phyloP scores from a whole-genome alignment of 2,113 vertebrate genomes.

The Parus major region DNA sequence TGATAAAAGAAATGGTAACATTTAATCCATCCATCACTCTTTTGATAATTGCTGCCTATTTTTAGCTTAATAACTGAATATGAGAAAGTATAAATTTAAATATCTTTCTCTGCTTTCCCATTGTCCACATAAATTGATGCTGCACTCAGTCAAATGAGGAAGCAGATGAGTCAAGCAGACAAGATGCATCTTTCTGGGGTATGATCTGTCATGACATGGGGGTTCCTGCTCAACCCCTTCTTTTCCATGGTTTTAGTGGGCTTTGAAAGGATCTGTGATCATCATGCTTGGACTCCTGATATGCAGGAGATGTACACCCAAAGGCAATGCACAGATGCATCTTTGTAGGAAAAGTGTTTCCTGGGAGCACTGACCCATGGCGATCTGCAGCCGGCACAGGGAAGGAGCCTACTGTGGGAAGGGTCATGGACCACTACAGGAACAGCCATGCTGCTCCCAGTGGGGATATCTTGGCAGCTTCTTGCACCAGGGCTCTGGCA shows the following conservation, averaged over 20 bases:
- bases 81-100: neutral
- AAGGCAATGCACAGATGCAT: neutral
- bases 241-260: neutral
- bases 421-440: neutral
- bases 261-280: neutral
- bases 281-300: rapidly evolving
- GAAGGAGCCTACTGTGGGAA: neutral
- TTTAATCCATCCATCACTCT: neutral
- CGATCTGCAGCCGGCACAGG: neutral
- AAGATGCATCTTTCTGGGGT: neutral
- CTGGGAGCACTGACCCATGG: neutral
- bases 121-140: neutral
- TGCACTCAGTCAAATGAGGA: neutral
- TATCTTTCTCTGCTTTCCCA: neutral
- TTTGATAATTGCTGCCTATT: neutral
- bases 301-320: neutral
- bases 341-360: neutral
- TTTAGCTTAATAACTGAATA: neutral
- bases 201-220: neutral
- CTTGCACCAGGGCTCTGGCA: neutral
- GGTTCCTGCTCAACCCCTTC: neutral
- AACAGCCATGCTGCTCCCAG: neutral
- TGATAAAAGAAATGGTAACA: neutral
- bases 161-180: neutral
- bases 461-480: neutral